Conservation (phyloP, 2,888 invertebrate genomes). For the Amblyjoppa fuscipennis region DNA sequence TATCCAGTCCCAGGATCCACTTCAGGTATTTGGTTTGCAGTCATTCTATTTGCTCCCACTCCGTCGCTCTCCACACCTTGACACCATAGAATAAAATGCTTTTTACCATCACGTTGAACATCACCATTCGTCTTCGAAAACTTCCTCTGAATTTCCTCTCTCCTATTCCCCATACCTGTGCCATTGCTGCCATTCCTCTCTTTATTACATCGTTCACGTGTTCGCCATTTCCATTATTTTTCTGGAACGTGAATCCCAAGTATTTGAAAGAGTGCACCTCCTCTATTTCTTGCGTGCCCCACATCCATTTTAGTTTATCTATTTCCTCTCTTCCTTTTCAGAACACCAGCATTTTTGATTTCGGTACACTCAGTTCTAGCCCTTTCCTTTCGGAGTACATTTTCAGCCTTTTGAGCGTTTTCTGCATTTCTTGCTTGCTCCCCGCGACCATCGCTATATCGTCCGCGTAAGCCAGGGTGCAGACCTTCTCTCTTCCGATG, state of each 20-base stretch:
- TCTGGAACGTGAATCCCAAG: conserved; percentile 52
- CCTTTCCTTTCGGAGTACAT: conserved; percentile 49
- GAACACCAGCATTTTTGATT: conserved; percentile 53
- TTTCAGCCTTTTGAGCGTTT: conserved; percentile 37
- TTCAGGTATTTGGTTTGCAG: conserved; percentile 45
- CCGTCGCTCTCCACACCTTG: conserved; percentile 62
- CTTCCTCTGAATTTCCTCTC: conserved; percentile 43
- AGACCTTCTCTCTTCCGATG: conserved; percentile 52
- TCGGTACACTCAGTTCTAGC: conserved; percentile 50
- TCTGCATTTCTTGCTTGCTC: conserved; percentile 47
- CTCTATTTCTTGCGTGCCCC: conserved; percentile 55
- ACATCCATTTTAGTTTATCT: conserved; percentile 41
- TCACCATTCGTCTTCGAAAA: conserved; percentile 38
- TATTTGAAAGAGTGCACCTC: conserved; percentile 65
- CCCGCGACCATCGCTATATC: conserved; percentile 60
- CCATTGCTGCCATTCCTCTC: conserved; percentile 39
- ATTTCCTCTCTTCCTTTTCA: neutral
- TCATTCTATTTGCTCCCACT: conserved; percentile 26
- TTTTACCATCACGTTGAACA: conserved; percentile 48
- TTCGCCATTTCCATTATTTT: conserved; percentile 17
- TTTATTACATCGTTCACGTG: conserved; percentile 44
- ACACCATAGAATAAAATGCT: conserved; percentile 54
- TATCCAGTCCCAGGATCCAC: conserved; percentile 39
- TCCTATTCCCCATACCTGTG: conserved; percentile 51
- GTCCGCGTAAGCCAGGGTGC: conserved; percentile 63